phyloP scores from a whole-genome alignment of 2,888 invertebrate genomes.

The Pseudanteris insignis region DNA sequence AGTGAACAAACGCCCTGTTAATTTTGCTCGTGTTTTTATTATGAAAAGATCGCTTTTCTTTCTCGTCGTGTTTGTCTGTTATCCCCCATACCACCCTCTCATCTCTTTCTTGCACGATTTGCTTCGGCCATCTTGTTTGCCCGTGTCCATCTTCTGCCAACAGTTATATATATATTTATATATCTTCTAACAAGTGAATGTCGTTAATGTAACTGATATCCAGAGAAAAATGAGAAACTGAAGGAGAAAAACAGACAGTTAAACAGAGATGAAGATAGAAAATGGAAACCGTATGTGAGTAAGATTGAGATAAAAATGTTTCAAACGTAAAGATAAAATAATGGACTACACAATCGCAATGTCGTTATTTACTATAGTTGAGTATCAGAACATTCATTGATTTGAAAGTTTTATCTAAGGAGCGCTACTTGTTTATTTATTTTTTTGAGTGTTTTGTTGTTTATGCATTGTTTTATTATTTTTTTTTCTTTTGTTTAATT shows the following conservation, averaged over 20 bases:
- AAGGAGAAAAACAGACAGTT: conserved; percentile 18
- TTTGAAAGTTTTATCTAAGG: conserved; percentile 56
- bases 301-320: too few species aligned
- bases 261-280: conserved; percentile 33
- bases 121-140: conserved; percentile 40
- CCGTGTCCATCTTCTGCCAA: conserved; percentile 20
- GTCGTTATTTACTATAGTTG: too few species aligned
- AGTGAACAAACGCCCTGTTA: conserved; percentile 51
- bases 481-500: neutral
- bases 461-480: conserved; percentile 34
- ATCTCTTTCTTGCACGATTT: too few species aligned
- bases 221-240: conserved; percentile 18
- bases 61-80: conserved; percentile 22
- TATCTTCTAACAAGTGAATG: conserved; percentile 45
- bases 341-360: too few species aligned
- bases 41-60: too few species aligned
- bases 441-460: conserved; percentile 28
- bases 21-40: conserved; percentile 41
- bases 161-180: conserved; percentile 46
- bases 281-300: too few species aligned
- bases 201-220: conserved; percentile 47
- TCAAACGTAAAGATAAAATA: too few species aligned
- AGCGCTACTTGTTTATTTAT: conserved; percentile 43
- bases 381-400: conserved; percentile 59
- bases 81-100: conserved; percentile 31